Base-by-base conservation (phyloP, 2,888 invertebrate genomes). In the Diaphora mendica region DNA sequence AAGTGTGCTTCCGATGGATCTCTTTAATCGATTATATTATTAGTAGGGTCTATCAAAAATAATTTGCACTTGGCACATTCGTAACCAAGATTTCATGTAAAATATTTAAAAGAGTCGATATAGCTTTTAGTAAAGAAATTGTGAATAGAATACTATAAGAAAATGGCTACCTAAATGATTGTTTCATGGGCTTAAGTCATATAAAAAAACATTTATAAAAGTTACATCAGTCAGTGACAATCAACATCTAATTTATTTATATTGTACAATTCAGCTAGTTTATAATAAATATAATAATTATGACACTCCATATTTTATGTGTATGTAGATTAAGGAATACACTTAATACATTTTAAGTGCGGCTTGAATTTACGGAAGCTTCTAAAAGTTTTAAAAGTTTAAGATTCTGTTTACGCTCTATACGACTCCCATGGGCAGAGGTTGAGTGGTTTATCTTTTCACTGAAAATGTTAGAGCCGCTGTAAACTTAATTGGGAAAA, bases 11-110 rank as follows among this genome's bases (percentile, higher is more conserved):
- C 79, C 83, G 79, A 64, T 70, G 64, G 70, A 83, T 74, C 82
- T 80, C 80, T 80, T 39, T 71, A 77, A 74, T 74, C 72, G 82
- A 33, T 33, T 33, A 33, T 33, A 84, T 85, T 74, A 83, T 80
- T 74, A 70, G 77, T 72, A 81, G 85, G 77, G 77, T 78, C 75
- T 80, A 80, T 76, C 82, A 84, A 85, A 85, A 83, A 79, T 85
- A 85, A 80, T 83, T 71, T 78, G 74, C 55, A 76, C 64, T 64
- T 70, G 15, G 13, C 35, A 20, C 33, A 66, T 64, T 71, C 64
- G 72, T 71, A 73, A 66, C 59, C 68, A 71, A 68, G 79, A 79
- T 79, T 82, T 73, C 65, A 67, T 73, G 64, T 71, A 66, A 75
- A 78, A 81, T 78, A 80, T 76, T 71, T 72, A 20, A 13, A 5